Evolutionary conservation across 2,113 vertebrate genomes (phyloP).

Genomic region (Heterotilapia buettikoferi): DNA sequence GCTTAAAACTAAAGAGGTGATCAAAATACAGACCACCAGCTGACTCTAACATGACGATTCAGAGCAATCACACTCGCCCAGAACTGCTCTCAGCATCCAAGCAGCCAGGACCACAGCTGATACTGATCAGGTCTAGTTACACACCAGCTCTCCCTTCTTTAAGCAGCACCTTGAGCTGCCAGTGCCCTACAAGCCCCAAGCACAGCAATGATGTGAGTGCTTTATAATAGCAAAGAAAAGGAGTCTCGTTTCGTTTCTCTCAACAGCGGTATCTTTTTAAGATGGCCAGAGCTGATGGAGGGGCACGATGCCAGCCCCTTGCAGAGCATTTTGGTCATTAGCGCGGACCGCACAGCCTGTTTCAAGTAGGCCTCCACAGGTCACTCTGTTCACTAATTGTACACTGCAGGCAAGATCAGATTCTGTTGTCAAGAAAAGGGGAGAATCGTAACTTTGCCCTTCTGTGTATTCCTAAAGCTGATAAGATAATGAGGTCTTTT

Average conservation of each 20-base stretch:
- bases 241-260: conserved; percentile 16
- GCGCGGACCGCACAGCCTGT: background rate
- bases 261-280: conserved; percentile 27
- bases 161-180: conserved; percentile 19
- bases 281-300: conserved; percentile 2
- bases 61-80: background rate
- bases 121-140: conserved; percentile 13
- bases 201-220: background rate
- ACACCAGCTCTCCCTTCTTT: conserved; percentile 5
- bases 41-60: background rate
- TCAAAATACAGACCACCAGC: background rate
- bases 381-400: conserved; percentile 50
- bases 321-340: conserved; percentile 43
- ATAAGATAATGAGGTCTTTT: conserved; percentile 34
- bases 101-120: background rate
- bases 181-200: background rate
- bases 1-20: background rate
- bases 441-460: conserved; percentile 8
- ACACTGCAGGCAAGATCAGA: conserved; percentile 25
- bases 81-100: background rate
- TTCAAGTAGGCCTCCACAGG: conserved; percentile 36
- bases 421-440: conserved; percentile 30
- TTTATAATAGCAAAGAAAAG: conserved; percentile 22
- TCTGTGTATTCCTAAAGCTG: conserved; percentile 39
- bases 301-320: background rate